phyloP scores from a whole-genome alignment of 1,140 invertebrate species.

The Drosophila lowei region DNA sequence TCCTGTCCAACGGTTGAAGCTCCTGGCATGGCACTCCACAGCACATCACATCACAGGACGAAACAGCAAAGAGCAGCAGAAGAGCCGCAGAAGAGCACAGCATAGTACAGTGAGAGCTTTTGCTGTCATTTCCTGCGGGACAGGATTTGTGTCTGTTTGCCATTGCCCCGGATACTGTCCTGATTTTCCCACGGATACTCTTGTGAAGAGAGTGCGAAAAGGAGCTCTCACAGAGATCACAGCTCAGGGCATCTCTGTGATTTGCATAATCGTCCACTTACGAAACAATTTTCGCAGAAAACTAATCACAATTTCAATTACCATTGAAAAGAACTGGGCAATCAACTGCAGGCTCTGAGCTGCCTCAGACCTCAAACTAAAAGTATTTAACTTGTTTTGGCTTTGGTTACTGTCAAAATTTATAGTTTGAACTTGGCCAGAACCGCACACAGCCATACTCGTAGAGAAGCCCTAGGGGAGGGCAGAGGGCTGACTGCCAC shows the following conservation, averaged over 20 bases:
- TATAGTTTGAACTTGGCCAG: conserved; percentile 54
- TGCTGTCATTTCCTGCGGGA: conserved; percentile 41
- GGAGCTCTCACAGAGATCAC: neutral
- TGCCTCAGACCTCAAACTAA: neutral
- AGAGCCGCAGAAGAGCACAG: conserved; percentile 29
- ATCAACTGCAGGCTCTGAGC: conserved; percentile 13
- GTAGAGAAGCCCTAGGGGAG: neutral
- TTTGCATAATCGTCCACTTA: conserved; percentile 45
- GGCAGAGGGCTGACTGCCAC: conserved; percentile 21
- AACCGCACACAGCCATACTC: neutral
- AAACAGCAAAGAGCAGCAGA: conserved; percentile 18
- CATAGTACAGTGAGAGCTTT: conserved; percentile 1
- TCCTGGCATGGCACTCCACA: neutral
- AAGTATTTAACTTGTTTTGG: conserved; percentile 47
- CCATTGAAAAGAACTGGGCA: conserved; percentile 5
- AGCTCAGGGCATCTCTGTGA: neutral
- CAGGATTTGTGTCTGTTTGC: conserved; percentile 28
- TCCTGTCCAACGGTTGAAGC: conserved; percentile 15
- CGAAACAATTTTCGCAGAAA: conserved; percentile 27
- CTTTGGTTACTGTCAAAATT: conserved; percentile 40
- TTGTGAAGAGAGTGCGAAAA: conserved; percentile 41
- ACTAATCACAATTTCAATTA: conserved; percentile 41
- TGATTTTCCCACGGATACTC: conserved; percentile 33
- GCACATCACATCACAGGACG: neutral
- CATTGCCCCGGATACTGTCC: neutral